Percentiles rank a stretch among this genome's conserved stretches.
phyloP scores from a whole-genome alignment of 2,797 vertebrate species.

The Pseudochirops cupreus region DNA sequence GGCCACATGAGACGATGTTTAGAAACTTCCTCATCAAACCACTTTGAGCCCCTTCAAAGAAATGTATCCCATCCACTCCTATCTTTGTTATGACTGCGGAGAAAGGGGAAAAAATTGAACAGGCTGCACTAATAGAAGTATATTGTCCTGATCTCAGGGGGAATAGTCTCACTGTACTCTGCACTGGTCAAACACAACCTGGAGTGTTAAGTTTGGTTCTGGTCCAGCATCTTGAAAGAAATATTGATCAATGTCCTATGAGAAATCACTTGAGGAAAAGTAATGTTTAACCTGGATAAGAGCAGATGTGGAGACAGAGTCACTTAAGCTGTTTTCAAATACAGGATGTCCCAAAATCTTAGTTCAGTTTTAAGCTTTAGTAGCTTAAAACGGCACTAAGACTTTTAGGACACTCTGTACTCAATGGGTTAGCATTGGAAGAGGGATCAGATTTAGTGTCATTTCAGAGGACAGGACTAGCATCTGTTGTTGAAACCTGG shows the following conservation, averaged over 20 bases:
- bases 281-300: not conserved
- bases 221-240: not conserved
- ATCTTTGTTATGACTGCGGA: slow-evolving; percentile 77
- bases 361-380: not conserved
- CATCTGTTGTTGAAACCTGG: not conserved
- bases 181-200: not conserved
- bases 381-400: not conserved
- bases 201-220: not conserved
- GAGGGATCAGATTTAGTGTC: not conserved
- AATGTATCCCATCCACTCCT: slow-evolving; percentile 53
- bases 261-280: not conserved
- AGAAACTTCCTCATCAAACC: slow-evolving; percentile 68
- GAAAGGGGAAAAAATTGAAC: not conserved
- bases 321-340: not conserved
- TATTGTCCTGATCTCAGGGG: not conserved
- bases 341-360: not conserved
- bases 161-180: not conserved
- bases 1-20: slow-evolving; percentile 77
- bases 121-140: not conserved
- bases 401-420: not conserved
- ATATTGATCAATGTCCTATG: not conserved
- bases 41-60: slow-evolving; percentile 34
- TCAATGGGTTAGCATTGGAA: not conserved
- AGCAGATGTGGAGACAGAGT: not conserved
- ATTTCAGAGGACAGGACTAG: not conserved